Evolutionary conservation across 1,140 invertebrate species (phyloP).

Genomic region (Drosophila fuyamai): DNA sequence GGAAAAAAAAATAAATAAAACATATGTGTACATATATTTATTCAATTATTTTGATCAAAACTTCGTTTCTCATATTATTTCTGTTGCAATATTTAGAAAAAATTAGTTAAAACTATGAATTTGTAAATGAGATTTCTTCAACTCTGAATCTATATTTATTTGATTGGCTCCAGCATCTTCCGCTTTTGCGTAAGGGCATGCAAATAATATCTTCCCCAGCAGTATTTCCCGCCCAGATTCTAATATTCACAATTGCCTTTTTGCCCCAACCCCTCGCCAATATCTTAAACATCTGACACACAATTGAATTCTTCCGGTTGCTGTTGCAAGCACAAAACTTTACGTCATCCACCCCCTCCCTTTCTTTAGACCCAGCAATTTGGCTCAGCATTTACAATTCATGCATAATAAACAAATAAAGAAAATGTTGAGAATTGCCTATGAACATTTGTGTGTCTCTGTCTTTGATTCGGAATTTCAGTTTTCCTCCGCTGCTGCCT

Average conservation of each 20-base stretch:
- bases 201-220: constrained; percentile 35
- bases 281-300: constrained; percentile 57
- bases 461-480: constrained; percentile 22
- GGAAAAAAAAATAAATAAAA: too few species aligned
- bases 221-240: constrained; percentile 27
- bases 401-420: constrained; percentile 81
- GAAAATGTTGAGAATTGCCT: constrained; percentile 58
- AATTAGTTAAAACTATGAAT: too few species aligned
- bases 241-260: constrained; percentile 67
- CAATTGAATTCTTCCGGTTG: constrained; percentile 81
- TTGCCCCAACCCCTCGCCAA: constrained; percentile 8
- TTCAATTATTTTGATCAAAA: too few species aligned
- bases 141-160: constrained; percentile 14
- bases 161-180: neutral
- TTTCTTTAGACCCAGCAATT: constrained; percentile 10
- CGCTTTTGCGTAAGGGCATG: constrained; percentile 9
- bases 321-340: constrained; percentile 61
- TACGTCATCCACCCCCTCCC: constrained; percentile 38
- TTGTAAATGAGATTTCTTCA: too few species aligned
- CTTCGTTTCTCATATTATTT: too few species aligned
- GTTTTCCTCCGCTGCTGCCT: constrained; percentile 17
- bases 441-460: constrained; percentile 36
- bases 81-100: too few species aligned
- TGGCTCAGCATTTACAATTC: constrained; percentile 70
- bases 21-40: too few species aligned